Base-by-base conservation (phyloP, 2,113 vertebrate genomes). In the Oreochromis niloticus region DNA sequence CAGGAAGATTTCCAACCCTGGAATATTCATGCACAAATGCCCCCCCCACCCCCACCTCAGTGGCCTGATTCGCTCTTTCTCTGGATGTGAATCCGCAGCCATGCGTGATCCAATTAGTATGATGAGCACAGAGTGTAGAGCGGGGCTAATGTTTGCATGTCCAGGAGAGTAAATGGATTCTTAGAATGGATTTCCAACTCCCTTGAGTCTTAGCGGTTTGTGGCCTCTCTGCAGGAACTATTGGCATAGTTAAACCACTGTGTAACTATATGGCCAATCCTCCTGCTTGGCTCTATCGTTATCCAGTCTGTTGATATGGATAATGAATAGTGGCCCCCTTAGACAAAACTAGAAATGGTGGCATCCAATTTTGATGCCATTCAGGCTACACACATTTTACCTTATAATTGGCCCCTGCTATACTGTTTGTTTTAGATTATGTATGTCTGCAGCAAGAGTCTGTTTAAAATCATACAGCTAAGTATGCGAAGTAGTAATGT, bases 161-260 rank as follows among this genome's bases (percentile, higher is more conserved):
- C 73, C 84, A 85, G 75, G 82, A 84, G 90, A 89, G 87, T 85
- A 90, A 94, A 93, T 93, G 81, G 93, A 92, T 95, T 93, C 93
- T 94, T 93, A 86, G 88, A 92, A 94, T 95, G 87, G 93, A 95
- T 95, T 93, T 88, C 80, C 84, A 87, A 75, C 81, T 92, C 93
- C 83, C 68, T 56, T 1, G 89, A 89, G 92, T 75, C 83, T 71
- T 56, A 83, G 71, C 82, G 36, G 84, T 92, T 66, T 82, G 84
- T 85, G 88, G 85, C 90, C 92, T 91, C 84, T 90, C 87, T 59
- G 34, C 83, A 68, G 83, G 83, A 81, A 86, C 89, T 93, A 94
- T 93, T 90, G 91, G 87, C 88, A 63, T 89, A 84, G 78, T 92
- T 94, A 85, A 95, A 92, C 80, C 85, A 13, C 16, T 82, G 82